These are phyloP conservation scores for Tetraneura akinire DNA, from an alignment of 1,140 invertebrate species.

Conservation along the genomic window DNA sequence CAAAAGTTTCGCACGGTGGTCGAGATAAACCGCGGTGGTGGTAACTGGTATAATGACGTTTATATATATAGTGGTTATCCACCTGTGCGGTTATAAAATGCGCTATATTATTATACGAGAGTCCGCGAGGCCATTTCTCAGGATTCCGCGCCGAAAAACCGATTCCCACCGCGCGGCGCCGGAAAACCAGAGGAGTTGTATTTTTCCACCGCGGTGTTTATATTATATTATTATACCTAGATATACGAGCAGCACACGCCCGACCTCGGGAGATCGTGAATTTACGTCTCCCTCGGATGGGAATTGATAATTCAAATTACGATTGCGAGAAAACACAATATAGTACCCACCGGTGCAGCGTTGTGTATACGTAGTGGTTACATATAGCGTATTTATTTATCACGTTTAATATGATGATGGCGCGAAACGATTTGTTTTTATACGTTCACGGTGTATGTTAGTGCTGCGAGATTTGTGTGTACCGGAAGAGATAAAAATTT, in stretches of 20 bases:
- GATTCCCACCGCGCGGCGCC: neutral
- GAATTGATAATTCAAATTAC: conserved; percentile 45
- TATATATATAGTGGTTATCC: neutral
- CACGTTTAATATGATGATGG: neutral
- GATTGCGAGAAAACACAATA: neutral
- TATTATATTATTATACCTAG: neutral
- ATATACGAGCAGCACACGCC: neutral
- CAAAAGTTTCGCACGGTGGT: neutral
- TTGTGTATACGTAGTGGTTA: too few relatives aligned
- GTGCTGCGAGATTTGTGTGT: conserved; percentile 3
- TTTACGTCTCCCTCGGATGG: conserved; percentile 32
- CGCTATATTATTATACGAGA: neutral
- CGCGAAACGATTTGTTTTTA: neutral
- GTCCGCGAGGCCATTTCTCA: conserved; percentile 18
- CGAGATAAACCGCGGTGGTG: neutral
- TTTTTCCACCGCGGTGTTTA: neutral
- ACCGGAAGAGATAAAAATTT: conserved; percentile 27
- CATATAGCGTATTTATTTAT: neutral
- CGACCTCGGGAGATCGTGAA: neutral
- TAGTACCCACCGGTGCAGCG: neutral
- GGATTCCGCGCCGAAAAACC: neutral
- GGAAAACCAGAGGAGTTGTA: conserved; percentile 5
- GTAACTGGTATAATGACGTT: too few relatives aligned
- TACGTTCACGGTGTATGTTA: neutral
- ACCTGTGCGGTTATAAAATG: neutral